Evolutionary conservation across 2,797 vertebrate species (phyloP).

Genomic region (Pelochelys cantorii): DNA sequence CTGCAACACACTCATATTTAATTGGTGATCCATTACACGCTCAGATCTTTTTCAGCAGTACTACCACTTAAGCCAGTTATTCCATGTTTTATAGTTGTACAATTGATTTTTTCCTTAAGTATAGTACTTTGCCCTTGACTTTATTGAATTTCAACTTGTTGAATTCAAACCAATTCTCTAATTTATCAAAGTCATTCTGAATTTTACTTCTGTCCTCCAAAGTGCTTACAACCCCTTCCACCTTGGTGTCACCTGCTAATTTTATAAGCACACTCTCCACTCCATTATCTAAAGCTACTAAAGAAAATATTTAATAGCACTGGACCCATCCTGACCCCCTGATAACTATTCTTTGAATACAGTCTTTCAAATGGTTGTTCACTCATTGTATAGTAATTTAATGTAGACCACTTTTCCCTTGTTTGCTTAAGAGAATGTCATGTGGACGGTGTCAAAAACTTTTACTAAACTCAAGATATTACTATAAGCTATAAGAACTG

Average conservation of each 20-base stretch:
- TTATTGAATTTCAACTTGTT: no score
- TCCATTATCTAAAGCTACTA: no score
- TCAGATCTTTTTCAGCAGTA: not conserved
- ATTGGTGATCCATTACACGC: not conserved
- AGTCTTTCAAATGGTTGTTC: not conserved
- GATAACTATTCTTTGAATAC: not conserved
- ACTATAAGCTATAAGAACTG: not conserved
- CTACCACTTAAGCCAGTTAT: not conserved
- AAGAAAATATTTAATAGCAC: not conserved
- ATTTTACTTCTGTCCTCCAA: no score
- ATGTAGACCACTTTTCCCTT: not conserved
- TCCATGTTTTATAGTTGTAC: not conserved
- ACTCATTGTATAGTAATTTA: not conserved
- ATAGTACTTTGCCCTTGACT: not conserved
- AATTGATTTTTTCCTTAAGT: not conserved
- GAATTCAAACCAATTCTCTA: no score
- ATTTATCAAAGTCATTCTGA: no score
- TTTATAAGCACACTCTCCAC: no score
- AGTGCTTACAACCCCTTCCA: no score
- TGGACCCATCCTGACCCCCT: not conserved
- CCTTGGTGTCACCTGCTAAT: no score
- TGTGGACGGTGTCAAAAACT: not conserved
- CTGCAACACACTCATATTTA: not conserved
- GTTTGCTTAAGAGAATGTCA: not conserved
- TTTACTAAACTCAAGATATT: not conserved